Conservation (phyloP, 35 echinoderm and acorn worm species). For the Chiridota heheva region DNA sequence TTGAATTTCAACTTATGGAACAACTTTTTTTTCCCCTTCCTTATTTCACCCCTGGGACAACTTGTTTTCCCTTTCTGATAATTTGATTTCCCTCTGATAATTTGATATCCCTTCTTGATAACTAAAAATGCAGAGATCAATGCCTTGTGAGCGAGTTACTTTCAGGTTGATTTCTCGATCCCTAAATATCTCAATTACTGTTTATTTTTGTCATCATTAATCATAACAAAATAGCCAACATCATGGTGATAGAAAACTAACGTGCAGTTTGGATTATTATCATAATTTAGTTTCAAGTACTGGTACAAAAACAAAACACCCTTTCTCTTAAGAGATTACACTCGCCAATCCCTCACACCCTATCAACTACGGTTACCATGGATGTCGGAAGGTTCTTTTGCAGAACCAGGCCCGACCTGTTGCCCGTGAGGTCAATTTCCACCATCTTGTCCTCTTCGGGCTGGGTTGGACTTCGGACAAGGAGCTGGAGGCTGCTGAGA, state of each 20-base stretch:
- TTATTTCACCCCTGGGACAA: too few relatives aligned
- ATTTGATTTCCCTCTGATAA: too few relatives aligned
- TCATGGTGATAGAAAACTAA: neutral
- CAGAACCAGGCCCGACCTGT: slow-evolving; percentile 32
- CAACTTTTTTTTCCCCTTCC: too few relatives aligned
- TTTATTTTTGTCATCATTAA: too few relatives aligned
- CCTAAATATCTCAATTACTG: neutral
- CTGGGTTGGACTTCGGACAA: slow-evolving; percentile 4
- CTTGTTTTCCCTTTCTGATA: too few relatives aligned
- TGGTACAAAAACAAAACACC: neutral
- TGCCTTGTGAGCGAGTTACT: too few relatives aligned
- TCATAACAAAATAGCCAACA: too few relatives aligned
- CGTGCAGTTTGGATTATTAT: neutral
- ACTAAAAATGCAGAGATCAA: too few relatives aligned
- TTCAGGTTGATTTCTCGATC: too few relatives aligned
- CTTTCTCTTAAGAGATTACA: neutral
- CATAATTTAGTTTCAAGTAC: slow-evolving; percentile 16
- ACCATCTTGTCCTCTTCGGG: slow-evolving; percentile 12
- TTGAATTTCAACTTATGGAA: too few relatives aligned
- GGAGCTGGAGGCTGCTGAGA: slow-evolving; percentile 72
- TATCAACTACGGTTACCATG: slow-evolving; percentile 64
- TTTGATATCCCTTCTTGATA: too few relatives aligned
- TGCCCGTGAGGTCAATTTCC: neutral
- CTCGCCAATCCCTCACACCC: neutral
- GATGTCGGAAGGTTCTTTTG: slow-evolving; percentile 63